Conservation (phyloP, 2,888 invertebrate species). For the Metacarcinus magister region DNA sequence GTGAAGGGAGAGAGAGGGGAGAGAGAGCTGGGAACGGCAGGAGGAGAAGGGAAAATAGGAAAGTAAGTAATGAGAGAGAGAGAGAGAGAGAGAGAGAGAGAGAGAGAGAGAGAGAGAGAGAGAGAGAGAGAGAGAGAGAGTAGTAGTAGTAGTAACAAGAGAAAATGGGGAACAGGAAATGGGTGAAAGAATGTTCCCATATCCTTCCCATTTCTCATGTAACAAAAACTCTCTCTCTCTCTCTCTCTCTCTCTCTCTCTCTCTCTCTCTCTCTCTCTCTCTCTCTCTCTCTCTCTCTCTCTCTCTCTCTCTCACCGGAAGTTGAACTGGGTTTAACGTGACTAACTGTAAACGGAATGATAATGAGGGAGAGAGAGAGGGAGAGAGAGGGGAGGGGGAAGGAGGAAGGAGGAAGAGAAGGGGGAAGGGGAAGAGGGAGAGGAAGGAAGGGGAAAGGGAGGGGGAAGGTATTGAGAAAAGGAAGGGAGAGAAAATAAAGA, state of each 20-base stretch:
- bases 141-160: no score
- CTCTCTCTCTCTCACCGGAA: background rate
- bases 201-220: background rate
- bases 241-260: no score
- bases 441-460: background rate
- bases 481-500: background rate
- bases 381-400: background rate
- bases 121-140: no score
- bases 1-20: background rate
- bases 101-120: background rate
- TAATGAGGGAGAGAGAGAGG: background rate
- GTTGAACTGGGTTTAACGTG: slow-evolving; percentile 14
- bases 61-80: background rate
- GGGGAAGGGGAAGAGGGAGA: background rate
- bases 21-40: background rate
- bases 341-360: slow-evolving; percentile 3
- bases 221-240: no score
- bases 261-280: background rate
- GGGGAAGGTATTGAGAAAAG: background rate
- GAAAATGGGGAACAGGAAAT: background rate
- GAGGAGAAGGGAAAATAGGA: background rate
- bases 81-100: background rate
- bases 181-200: background rate
- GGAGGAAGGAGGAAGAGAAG: background rate
- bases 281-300: background rate